Evolutionary conservation across 2,888 invertebrate species (phyloP).

Genomic region (Calameuta pallipes): DNA sequence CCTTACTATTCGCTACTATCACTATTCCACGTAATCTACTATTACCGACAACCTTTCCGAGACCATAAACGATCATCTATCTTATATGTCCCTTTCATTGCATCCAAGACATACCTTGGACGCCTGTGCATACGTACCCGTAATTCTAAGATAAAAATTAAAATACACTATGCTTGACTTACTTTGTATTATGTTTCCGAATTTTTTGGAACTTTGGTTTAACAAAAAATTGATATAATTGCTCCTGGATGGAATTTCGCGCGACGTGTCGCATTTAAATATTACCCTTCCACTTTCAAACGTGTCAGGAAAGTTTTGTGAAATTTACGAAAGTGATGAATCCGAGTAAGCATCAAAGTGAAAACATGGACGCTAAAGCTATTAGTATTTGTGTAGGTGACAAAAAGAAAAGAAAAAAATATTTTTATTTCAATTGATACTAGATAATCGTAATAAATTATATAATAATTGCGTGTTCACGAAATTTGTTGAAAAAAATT

Average conservation of each 20-base stretch:
- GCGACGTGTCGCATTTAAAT: neutral
- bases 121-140: neutral
- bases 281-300: neutral
- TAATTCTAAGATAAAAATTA: slow-evolving; percentile 9
- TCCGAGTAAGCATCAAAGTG: neutral
- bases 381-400: too few species aligned
- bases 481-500: neutral
- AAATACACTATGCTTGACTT: neutral
- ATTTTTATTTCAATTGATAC: too few species aligned
- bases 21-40: slow-evolving; percentile 5
- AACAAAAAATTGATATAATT: neutral
- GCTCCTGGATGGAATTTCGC: too few species aligned
- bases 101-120: neutral
- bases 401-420: too few species aligned
- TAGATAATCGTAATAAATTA: too few species aligned
- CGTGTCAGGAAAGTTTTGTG: neutral
- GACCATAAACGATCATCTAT: slow-evolving; percentile 20
- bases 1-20: slow-evolving; percentile 23
- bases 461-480: too few species aligned
- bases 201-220: neutral
- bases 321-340: neutral
- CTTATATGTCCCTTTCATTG: neutral
- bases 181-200: neutral
- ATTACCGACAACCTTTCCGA: neutral
- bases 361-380: neutral